Conservation (phyloP, 2,797 vertebrate species). For the Mormyrops boulengeri region DNA sequence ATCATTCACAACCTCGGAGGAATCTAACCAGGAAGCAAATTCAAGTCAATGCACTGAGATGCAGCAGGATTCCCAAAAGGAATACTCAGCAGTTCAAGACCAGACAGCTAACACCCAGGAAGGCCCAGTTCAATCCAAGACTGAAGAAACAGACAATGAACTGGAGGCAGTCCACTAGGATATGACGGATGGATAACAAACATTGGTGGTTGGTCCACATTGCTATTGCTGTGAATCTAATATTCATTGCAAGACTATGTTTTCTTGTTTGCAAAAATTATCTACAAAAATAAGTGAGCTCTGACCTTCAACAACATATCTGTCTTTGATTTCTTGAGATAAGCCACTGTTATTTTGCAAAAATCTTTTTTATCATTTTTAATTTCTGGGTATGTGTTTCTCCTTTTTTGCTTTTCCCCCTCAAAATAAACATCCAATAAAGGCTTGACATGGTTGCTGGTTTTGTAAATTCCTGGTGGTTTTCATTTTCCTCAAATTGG, state of each 20-base stretch:
- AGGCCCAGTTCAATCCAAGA: not conserved
- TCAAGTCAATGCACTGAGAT: constrained; percentile 43
- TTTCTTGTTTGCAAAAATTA: not conserved
- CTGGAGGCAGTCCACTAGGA: not conserved
- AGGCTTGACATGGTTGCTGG: not conserved
- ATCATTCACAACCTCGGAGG: constrained; percentile 62
- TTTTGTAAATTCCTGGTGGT: not conserved
- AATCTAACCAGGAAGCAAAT: constrained; percentile 19
- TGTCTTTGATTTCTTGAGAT: not conserved
- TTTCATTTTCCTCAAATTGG: not conserved
- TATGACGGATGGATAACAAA: not conserved
- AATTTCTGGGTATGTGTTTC: not conserved
- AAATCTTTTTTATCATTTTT: not conserved
- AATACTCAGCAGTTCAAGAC: constrained; percentile 28
- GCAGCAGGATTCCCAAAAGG: constrained; percentile 28
- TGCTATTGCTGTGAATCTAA: not conserved
- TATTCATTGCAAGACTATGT: not conserved
- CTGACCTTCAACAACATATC: not conserved
- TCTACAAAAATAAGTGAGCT: not conserved
- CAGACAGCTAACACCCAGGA: constrained; percentile 1
- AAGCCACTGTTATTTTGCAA: not conserved
- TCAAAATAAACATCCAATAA: not conserved
- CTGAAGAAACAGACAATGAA: not conserved
- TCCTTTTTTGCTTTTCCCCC: not conserved
- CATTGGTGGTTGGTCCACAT: not conserved